Evolutionary conservation across 2,113 vertebrate genomes (phyloP), one percentile per base, ranked within the genome.

Genomic region (Pavo muticus): DNA sequence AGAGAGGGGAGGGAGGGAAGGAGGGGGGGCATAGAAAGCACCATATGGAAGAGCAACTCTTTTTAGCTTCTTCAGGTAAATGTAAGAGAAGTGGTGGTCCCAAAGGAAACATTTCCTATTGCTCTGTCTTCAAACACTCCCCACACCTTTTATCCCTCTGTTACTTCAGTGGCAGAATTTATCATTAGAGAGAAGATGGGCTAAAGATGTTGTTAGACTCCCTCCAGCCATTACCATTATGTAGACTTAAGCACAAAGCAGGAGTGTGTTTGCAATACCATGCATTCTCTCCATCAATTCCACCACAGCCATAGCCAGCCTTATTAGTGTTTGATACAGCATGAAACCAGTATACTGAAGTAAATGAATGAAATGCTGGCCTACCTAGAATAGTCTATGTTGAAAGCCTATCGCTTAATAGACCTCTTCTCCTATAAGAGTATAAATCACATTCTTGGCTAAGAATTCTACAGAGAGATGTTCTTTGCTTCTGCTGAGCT

Each of bases 381-480:
- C 12, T 45, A 17, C 57, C 45, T 50, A 17, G 12, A 3, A 17
- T 1, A 44, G 12, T 56, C 29, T 84, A 11, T 54, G 37, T 57
- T 88, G 42, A 59, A 93, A 77, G 35, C 80, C 69, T 70, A 83
- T 42, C 19, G 39, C 14, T 91, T 88, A 25, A 0, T 54, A 48
- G 83, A 30, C 21, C 63, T 90, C 18, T 37, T 67, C 32, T 90
- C 5, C 44, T 77, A 10, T 35, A 29, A 77, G 42, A 80, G 29
- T 70, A 63, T 44, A 60, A 92, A 93, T 14, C 89, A n/a, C 25
- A 4, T 91, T 89, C 42, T 79, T 90, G 79, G 47, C 72, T 80
- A 29, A 70, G 37, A 81, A 72, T 83, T 84, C 54, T 91, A 45
- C 50, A 76, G 67, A 73, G 35, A 50, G 12, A 3, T 50, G 5